phyloP scores from a whole-genome alignment of 92 coral and sea anemone species.

The Porites evermanni region DNA sequence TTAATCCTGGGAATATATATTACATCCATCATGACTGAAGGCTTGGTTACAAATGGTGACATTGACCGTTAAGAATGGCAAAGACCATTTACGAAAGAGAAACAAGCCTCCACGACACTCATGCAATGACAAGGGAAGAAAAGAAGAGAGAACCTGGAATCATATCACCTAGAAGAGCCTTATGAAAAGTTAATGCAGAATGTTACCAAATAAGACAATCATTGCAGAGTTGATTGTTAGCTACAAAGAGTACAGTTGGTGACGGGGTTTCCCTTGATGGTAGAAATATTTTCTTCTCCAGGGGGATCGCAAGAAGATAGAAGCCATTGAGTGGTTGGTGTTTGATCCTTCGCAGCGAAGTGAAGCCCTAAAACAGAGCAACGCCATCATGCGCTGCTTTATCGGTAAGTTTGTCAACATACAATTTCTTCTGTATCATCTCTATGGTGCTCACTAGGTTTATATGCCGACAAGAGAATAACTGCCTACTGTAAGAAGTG shows the following conservation, averaged over 20 bases:
- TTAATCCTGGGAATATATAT: too few relatives aligned
- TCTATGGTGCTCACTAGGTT: background rate
- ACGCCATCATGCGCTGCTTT: conserved; percentile 96
- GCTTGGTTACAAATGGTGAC: too few relatives aligned
- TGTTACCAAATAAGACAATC: too few relatives aligned
- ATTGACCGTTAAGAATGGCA: too few relatives aligned
- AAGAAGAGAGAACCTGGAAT: too few relatives aligned
- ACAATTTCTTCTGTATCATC: background rate
- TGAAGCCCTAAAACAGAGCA: conserved; percentile 97
- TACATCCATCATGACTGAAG: too few relatives aligned
- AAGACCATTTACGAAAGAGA: too few relatives aligned
- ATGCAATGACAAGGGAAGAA: too few relatives aligned
- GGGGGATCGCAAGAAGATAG: conserved; percentile 96
- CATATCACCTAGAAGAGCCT: too few relatives aligned
- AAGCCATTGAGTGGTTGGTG: conserved; percentile 98
- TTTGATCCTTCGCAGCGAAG: conserved; percentile 98
- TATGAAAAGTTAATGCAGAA: too few relatives aligned
- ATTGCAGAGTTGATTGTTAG: too few relatives aligned
- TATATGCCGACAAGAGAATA: background rate
- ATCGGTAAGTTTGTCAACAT: conserved; percentile 69
- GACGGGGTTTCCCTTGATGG: background rate
- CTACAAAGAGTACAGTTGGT: background rate
- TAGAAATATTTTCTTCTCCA: conserved; percentile 5
- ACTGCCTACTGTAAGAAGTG: background rate
- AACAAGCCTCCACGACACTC: too few relatives aligned